phyloP scores from a whole-genome alignment of 2,888 invertebrate species.

The Oscheius sp. region DNA sequence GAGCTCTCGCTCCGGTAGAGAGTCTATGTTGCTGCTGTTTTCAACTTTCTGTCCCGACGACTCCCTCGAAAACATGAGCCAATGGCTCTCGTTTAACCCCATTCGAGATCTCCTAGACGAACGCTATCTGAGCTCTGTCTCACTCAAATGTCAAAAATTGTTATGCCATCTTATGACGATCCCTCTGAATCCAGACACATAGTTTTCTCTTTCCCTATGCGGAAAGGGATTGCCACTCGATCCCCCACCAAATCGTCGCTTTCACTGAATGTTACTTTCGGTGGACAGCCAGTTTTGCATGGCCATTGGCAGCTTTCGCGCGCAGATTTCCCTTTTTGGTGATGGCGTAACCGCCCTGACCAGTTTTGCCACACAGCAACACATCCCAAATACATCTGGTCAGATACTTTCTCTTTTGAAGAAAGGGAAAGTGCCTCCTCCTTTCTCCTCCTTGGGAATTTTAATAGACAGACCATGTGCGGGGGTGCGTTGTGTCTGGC shows the following conservation, averaged over 20 bases:
- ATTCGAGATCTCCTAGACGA: slow-evolving; percentile 8
- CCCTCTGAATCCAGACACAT: neutral
- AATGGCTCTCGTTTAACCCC: slow-evolving; percentile 35
- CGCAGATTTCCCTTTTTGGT: slow-evolving; percentile 35
- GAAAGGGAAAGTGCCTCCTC: slow-evolving; percentile 26
- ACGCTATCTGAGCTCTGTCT: neutral
- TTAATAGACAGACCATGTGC: slow-evolving; percentile 1
- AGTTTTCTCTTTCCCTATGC: slow-evolving; percentile 10
- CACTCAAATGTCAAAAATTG: neutral
- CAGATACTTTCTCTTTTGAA: slow-evolving; percentile 32
- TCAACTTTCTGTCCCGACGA: slow-evolving; percentile 32
- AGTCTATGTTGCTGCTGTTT: slow-evolving; percentile 38
- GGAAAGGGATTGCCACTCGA: slow-evolving; percentile 15
- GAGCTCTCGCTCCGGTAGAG: neutral
- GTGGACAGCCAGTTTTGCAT: slow-evolving; percentile 34
- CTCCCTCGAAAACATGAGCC: slow-evolving; percentile 34
- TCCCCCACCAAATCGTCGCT: slow-evolving; percentile 27
- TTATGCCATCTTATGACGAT: neutral
- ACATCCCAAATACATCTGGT: slow-evolving; percentile 37
- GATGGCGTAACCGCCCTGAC: slow-evolving; percentile 41
- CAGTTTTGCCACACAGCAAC: slow-evolving; percentile 35
- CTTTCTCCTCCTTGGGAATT: neutral
- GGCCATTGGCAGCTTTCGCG: slow-evolving; percentile 35
- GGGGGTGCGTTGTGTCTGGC: slow-evolving; percentile 14
- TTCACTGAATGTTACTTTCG: slow-evolving; percentile 38